Conservation (phyloP, 2,113 vertebrate genomes). For the Poicephalus gulielmi region DNA sequence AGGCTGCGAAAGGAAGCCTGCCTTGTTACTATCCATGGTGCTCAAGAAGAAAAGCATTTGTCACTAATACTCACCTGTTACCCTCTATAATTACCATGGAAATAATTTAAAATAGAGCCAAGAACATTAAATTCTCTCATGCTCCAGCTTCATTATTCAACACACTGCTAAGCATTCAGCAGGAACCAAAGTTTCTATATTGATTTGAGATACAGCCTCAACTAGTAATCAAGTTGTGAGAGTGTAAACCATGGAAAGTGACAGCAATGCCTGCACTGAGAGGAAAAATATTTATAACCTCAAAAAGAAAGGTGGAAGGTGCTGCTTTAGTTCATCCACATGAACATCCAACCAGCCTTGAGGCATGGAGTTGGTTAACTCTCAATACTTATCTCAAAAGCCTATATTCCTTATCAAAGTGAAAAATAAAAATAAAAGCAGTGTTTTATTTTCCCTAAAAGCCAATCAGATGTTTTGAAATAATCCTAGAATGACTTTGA, state of each 20-base stretch:
- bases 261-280: neutral
- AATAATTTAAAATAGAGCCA: neutral
- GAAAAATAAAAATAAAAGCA: neutral
- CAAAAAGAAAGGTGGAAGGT: neutral
- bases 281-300: neutral
- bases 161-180: neutral
- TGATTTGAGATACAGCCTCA: conserved; percentile 16
- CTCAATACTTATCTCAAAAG: neutral
- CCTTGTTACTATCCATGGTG: neutral
- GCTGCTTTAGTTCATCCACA: neutral
- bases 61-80: neutral
- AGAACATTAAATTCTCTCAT: neutral
- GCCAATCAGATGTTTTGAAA: neutral
- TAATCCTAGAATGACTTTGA: neutral
- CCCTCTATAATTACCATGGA: neutral
- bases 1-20: neutral
- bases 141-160: neutral
- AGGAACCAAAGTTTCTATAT: neutral
- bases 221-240: neutral
- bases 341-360: neutral
- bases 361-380: neutral
- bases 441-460: neutral
- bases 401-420: neutral
- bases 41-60: neutral
- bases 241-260: neutral